Evolutionary conservation across 2,797 vertebrate genomes (phyloP).

Genomic region (Nannoperca obscura): DNA sequence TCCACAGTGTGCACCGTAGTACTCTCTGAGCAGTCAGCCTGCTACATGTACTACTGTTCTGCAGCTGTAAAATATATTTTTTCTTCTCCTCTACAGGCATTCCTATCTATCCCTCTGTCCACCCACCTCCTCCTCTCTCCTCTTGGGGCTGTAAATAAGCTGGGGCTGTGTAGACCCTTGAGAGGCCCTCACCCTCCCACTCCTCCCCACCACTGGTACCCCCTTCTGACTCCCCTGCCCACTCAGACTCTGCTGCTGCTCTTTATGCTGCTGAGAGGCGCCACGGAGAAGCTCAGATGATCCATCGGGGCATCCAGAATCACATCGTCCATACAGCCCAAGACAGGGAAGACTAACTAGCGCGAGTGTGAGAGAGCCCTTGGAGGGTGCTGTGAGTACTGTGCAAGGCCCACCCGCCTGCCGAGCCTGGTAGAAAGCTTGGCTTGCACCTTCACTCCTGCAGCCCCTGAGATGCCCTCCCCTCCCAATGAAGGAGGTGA

Average conservation of each 20-base stretch:
- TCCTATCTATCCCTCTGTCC: slow-evolving; percentile 59
- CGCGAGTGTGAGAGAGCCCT: slow-evolving; percentile 57
- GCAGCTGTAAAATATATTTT: slow-evolving; percentile 59
- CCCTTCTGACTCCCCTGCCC: slow-evolving; percentile 40
- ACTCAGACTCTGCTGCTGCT: slow-evolving; percentile 57
- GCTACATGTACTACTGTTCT: slow-evolving; percentile 34
- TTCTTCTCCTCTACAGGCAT: slow-evolving; percentile 72
- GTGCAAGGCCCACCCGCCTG: slow-evolving; percentile 67
- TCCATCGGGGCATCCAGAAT: slow-evolving; percentile 68
- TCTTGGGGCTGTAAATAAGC: slow-evolving; percentile 74
- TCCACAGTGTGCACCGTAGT: slow-evolving; percentile 40
- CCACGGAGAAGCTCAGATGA: slow-evolving; percentile 79
- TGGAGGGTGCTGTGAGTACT: slow-evolving; percentile 64
- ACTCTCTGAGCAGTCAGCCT: slow-evolving; percentile 30
- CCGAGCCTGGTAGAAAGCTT: slow-evolving; percentile 79
- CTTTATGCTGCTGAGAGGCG: slow-evolving; percentile 64
- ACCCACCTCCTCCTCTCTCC: slow-evolving; percentile 46
- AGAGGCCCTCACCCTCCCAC: slow-evolving; percentile 52
- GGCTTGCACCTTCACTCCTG: slow-evolving; percentile 63
- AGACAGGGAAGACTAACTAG: slow-evolving; percentile 76
- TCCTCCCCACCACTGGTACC: slow-evolving; percentile 40
- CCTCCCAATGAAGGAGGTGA: slow-evolving; percentile 95
- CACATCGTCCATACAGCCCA: slow-evolving; percentile 56
- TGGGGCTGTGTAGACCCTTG: slow-evolving; percentile 62
- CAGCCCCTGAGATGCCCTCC: slow-evolving; percentile 92